Base-by-base conservation (phyloP, 2,113 vertebrate genomes). In the Sinocyclocheilus maitianheensis region DNA sequence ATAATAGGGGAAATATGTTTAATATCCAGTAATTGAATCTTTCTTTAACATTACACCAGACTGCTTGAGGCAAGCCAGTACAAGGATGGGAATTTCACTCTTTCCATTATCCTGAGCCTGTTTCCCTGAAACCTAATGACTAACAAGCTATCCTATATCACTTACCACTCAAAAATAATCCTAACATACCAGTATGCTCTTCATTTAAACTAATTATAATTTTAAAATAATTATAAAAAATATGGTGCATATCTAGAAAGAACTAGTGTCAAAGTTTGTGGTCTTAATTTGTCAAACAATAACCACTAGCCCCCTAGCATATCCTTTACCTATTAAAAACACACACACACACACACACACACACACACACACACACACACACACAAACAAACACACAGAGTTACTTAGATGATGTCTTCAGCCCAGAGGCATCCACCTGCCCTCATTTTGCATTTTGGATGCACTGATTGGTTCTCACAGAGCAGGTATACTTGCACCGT, bases 381-480 rank as follows among this genome's bases (percentile, higher is more conserved):
- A 75, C 72, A 46, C 40, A 51, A 22, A 48, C 40, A 76, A 40
- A 18, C 80, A 72, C 5, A 40, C 24, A 69, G 7, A 30, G 48
- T 55, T 16, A 74, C 30, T 24, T 22, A 18, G 90, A 88, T 93
- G 89, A 91, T 91, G 83, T 90, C 92, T 87, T 91, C 89, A 89
- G 89, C 91, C 94, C 87, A 89, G n/a, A 88, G 93, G 93, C 89
- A 90, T 90, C 48, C 43, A 90, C 87, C 88, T 92, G 92, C 89
- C 92, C 92, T 93, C 87, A 26, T 93, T 94, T 91, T 67, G 20
- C 87, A 26, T 93, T 94, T 91, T 67, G 20, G 84, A 85, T 60
- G 3, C 85, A 80, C 91, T 94, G 92, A 95, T 95, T 95, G 95
- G 94, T 87, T 91, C 90, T 26, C 88, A 87, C 77, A 26, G 37